Percentiles rank a stretch among this genome's conserved stretches.
Evolutionary conservation across 1,140 invertebrate genomes (phyloP).

Genomic region (Ephestia elutella): DNA sequence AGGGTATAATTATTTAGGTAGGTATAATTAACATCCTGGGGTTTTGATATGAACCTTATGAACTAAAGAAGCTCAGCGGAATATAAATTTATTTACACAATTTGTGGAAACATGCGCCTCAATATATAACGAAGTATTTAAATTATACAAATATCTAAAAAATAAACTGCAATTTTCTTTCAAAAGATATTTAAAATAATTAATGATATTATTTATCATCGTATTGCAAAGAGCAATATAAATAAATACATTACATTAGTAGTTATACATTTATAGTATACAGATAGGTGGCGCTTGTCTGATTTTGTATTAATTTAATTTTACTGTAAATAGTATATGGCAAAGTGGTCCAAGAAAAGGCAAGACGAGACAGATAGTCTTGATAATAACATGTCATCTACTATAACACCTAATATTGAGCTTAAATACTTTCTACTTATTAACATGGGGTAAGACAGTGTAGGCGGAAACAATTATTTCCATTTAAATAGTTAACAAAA

Average conservation of each 20-base stretch:
- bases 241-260: too few relatives aligned
- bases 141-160: background rate
- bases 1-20: background rate
- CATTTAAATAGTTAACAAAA: background rate
- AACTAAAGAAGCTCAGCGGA: slow-evolving; percentile 8
- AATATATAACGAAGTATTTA: background rate
- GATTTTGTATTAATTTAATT: background rate
- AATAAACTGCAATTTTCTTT: background rate
- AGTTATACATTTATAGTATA: too few relatives aligned
- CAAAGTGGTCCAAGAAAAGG: slow-evolving; percentile 3
- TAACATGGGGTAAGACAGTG: background rate
- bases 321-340: background rate
- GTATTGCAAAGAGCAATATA: too few relatives aligned
- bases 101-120: background rate
- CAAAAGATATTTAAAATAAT: too few relatives aligned
- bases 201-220: too few relatives aligned
- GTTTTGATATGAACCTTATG: slow-evolving; percentile 12
- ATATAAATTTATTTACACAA: background rate
- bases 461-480: slow-evolving; percentile 5
- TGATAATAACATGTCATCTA: background rate
- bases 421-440: background rate
- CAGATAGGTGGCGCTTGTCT: too few relatives aligned
- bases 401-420: background rate
- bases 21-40: slow-evolving; percentile 3
- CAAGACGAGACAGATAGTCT: background rate